Evolutionary conservation across 2,113 vertebrate species (phyloP).

Genomic region (Synodontis membranacea): DNA sequence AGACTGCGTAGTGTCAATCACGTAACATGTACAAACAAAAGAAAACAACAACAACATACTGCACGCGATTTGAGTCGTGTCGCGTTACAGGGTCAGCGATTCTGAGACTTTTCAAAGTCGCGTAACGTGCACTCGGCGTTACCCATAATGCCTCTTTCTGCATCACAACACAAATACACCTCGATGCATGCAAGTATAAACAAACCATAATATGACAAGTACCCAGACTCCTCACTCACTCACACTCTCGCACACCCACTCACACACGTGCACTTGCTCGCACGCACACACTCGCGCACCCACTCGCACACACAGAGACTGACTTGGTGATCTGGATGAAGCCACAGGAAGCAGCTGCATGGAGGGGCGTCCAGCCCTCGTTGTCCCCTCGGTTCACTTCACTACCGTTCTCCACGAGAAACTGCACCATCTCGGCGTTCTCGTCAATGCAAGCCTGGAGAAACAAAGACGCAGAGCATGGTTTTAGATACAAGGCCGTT

Average conservation of each 20-base stretch:
- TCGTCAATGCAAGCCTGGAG: slow-evolving; percentile 82
- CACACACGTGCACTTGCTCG: slow-evolving; percentile 32
- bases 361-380: slow-evolving; percentile 82
- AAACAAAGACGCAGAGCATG: background rate
- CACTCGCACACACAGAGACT: slow-evolving; percentile 49
- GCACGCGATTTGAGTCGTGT: background rate
- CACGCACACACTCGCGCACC: background rate
- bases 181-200: background rate
- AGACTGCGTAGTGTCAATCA: background rate
- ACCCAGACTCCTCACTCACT: background rate
- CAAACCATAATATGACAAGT: background rate
- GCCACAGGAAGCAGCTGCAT: slow-evolving; percentile 79
- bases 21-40: background rate
- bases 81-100: background rate
- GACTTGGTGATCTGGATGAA: slow-evolving; percentile 79
- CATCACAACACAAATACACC: background rate
- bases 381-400: slow-evolving; percentile 79
- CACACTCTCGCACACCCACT: background rate
- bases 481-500: background rate
- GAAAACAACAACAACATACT: no score
- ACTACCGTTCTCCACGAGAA: slow-evolving; percentile 79
- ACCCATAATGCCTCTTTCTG: background rate
- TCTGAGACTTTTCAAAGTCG: background rate
- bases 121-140: background rate
- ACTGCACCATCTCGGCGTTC: slow-evolving; percentile 82